Evolutionary conservation across 2,113 vertebrate genomes (phyloP), one percentile per base, ranked within the genome.

Genomic region (Nothocercus julius): DNA sequence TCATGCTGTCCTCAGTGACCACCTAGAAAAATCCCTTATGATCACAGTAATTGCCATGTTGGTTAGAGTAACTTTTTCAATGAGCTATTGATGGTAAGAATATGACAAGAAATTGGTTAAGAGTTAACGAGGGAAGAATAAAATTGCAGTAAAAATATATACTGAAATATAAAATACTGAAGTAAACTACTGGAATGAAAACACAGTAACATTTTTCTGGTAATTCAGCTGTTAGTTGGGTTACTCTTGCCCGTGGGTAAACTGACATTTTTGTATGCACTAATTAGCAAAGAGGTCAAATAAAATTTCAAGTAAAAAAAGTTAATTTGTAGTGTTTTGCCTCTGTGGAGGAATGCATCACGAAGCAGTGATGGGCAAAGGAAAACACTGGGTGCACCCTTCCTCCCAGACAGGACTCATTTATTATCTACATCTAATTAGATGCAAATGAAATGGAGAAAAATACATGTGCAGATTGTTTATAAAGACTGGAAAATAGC

Each of bases 201-300:
- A 64, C 28, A 66, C 13, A n/a, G 62, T 61, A 94, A 73, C 4
- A 30, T 89, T 94, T 58, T 96, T 75, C 53, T 92, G 70, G 44
- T 94, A 94, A 76, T 84, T 90, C 91, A 95, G 62, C 22, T 94
- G 74, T 90, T 93, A 82, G 62, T 53, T 76, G 77, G 77, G 42
- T 92, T 87, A 53, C 81, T 84, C 61, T 77, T 89, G 95, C 96
- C 96, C 76, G 66, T 96, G 94, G 94, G 95, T 96, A 95, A 96
- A 84, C 89, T 89, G 42, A 72, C 91, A 97, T 97, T 97, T 96
- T 97, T 66, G 53, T 84, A 95, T 85, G 96, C 96, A 96, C 96
- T 97, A 97, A 97, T 97, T 96, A 95, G 74, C 92, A 97, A 97
- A 95, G 94, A 97, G 96, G 95, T 96, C 96, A 96, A 87, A 93